Conservation (phyloP, 2,113 vertebrate genomes). For the Zootoca vivipara region DNA sequence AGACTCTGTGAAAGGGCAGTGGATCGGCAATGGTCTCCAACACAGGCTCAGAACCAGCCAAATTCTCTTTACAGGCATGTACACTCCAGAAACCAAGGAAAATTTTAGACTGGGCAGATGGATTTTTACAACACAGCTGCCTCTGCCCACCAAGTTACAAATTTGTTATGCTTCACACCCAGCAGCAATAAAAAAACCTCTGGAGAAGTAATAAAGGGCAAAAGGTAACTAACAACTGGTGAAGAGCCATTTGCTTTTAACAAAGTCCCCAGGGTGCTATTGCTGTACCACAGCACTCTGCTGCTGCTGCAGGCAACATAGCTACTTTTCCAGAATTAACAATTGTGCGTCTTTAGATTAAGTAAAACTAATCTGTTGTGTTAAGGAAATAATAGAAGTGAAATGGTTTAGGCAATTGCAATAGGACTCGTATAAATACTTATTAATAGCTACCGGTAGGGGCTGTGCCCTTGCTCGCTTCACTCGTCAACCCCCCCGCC, state of each 20-base stretch:
- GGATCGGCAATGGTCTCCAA: neutral
- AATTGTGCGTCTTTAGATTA: neutral
- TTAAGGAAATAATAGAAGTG: neutral
- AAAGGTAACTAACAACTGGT: neutral
- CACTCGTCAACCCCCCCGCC: too few species aligned
- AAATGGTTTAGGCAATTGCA: neutral
- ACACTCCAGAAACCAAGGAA: neutral
- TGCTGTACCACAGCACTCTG: neutral
- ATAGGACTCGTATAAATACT: neutral
- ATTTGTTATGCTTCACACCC: neutral
- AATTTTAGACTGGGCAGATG: neutral
- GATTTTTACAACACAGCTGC: neutral
- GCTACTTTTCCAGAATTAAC: neutral
- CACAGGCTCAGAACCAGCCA: neutral
- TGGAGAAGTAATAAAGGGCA: neutral
- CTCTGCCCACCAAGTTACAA: neutral
- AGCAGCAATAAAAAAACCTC: neutral
- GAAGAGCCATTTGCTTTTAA: neutral
- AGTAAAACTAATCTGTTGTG: neutral
- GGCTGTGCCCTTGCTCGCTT: too few species aligned
- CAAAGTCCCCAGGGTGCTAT: neutral
- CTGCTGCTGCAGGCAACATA: neutral
- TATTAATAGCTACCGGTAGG: neutral
- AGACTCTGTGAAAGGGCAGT: neutral
- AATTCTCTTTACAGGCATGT: neutral